phyloP scores from a whole-genome alignment of 2,797 vertebrate species.

The Sarcoramphus papa region DNA sequence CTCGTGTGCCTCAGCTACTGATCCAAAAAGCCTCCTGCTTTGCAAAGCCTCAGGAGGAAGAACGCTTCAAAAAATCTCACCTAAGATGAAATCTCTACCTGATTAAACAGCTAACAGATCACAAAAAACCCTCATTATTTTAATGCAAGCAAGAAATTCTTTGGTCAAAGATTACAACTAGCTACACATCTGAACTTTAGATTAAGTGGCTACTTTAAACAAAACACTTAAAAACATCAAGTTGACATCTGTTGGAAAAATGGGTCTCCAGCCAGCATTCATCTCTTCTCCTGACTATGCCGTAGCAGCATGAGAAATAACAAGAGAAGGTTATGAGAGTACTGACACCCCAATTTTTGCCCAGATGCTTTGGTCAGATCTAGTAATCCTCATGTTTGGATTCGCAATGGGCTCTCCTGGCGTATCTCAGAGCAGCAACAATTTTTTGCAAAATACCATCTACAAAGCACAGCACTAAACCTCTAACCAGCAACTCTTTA shows the following conservation, averaged over 20 bases:
- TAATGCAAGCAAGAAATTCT: background rate
- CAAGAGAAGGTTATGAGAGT: background rate
- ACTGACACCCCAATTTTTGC: background rate
- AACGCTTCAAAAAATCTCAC: background rate
- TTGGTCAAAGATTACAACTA: background rate
- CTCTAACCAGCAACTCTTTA: background rate
- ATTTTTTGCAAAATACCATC: background rate
- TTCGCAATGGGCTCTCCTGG: background rate
- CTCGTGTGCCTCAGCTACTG: background rate
- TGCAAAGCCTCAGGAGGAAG: background rate
- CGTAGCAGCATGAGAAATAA: background rate
- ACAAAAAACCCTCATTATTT: background rate
- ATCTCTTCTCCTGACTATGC: background rate
- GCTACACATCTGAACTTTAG: background rate
- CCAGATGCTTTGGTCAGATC: background rate
- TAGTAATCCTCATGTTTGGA: background rate
- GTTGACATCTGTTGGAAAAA: background rate
- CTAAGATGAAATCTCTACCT: background rate
- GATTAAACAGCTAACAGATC: background rate
- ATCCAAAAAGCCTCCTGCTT: background rate
- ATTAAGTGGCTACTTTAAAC: background rate
- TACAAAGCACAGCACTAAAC: background rate
- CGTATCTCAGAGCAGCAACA: too few species aligned
- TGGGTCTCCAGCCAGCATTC: background rate
- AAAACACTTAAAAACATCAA: background rate